A percentile compares a stretch with the other conserved stretches of the same genome.
phyloP scores from a whole-genome alignment of 2,888 invertebrate species.

The Athalia circularis region DNA sequence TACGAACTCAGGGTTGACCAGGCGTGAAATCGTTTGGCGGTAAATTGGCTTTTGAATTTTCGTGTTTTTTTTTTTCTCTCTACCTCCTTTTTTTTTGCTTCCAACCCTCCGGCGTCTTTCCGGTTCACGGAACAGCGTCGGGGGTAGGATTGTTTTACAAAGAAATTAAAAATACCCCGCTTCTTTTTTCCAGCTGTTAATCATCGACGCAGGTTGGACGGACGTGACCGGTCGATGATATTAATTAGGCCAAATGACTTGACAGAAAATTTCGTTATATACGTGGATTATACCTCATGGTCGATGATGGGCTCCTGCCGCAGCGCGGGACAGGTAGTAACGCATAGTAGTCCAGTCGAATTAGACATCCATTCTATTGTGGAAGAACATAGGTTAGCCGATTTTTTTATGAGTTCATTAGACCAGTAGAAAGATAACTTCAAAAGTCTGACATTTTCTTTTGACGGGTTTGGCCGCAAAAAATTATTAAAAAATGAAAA shows the following conservation, averaged over 20 bases:
- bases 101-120: constrained; percentile 29
- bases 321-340: not conserved
- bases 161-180: constrained; percentile 6
- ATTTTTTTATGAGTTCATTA: no score
- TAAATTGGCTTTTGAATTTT: constrained; percentile 42
- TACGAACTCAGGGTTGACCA: constrained; percentile 37
- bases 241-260: constrained; percentile 57
- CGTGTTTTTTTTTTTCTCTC: not conserved
- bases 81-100: not conserved
- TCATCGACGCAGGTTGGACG: constrained; percentile 14
- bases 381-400: no score
- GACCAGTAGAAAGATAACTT: no score
- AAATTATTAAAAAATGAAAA: no score
- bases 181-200: constrained; percentile 29
- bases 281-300: constrained; percentile 2
- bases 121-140: constrained; percentile 24
- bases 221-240: constrained; percentile 35
- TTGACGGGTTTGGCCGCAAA: no score
- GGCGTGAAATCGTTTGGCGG: constrained; percentile 47
- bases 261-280: constrained; percentile 20
- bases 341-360: no score
- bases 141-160: constrained; percentile 31
- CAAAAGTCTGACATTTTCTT: no score
- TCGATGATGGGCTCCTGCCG: no score
- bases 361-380: no score